Evolutionary conservation across 2,888 invertebrate species (phyloP).

Genomic region (Ernsta delagoae): DNA sequence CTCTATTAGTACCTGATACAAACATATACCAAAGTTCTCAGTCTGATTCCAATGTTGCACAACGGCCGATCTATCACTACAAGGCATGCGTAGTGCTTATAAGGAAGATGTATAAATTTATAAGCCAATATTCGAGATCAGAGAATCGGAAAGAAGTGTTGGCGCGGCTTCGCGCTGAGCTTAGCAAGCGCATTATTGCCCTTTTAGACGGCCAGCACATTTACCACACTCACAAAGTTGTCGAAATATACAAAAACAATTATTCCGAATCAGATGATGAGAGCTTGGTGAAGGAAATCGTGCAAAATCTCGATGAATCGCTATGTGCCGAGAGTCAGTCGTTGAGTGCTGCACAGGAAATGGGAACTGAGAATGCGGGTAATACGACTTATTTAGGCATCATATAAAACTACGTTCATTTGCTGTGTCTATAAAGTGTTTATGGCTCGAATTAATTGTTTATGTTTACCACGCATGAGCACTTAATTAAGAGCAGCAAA

Average conservation of each 20-base stretch:
- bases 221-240: not conserved
- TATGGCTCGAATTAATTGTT: not conserved
- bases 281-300: slow-evolving; percentile 5
- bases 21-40: not conserved
- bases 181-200: not conserved
- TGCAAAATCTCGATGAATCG: not conserved
- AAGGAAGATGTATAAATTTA: not conserved
- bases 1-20: not conserved
- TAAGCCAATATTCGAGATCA: not conserved
- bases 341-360: not conserved
- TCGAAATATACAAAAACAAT: slow-evolving; percentile 9
- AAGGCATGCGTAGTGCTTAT: not conserved
- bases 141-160: not conserved
- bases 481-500: not conserved
- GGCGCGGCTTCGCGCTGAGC: not conserved
- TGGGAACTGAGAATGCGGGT: not conserved
- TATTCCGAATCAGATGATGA: slow-evolving; percentile 17
- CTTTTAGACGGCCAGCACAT: not conserved
- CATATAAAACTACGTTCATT: not conserved
- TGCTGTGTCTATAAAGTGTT: slow-evolving; percentile 1
- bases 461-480: not conserved
- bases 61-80: not conserved
- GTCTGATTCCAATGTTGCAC: not conserved
- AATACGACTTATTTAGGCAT: not conserved
- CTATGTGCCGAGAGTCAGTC: not conserved